A percentile compares a stretch with the other conserved stretches of the same genome.
These are phyloP conservation scores for Erpornis zantholeuca DNA, from an alignment of 2,113 vertebrate genomes.

Conservation along the genomic window DNA sequence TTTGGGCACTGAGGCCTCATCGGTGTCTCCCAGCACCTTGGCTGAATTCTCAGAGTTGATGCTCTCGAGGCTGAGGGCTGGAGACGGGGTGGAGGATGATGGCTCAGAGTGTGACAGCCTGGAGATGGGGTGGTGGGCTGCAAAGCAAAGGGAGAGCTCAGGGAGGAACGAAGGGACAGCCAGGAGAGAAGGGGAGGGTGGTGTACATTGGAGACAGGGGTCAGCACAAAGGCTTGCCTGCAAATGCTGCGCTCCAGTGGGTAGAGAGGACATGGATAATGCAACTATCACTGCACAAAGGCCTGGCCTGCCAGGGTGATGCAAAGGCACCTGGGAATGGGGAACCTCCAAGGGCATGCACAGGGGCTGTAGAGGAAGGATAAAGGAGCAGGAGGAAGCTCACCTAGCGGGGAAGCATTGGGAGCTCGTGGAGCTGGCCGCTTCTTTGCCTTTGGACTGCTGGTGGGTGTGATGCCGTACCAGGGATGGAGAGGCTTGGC, in stretches of 20 bases:
- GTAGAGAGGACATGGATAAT: not conserved
- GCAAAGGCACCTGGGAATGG: not conserved
- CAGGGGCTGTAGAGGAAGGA: not conserved
- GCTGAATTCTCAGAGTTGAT: slow-evolving; percentile 80
- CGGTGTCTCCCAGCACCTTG: slow-evolving; percentile 34
- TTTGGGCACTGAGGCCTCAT: slow-evolving; percentile 69
- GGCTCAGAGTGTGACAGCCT: slow-evolving; percentile 83
- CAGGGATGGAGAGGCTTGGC: slow-evolving; percentile 85
- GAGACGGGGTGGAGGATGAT: slow-evolving; percentile 88
- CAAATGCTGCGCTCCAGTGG: not conserved
- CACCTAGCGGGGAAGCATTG: slow-evolving; percentile 71
- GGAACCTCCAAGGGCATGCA: not conserved
- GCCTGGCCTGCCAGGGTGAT: not conserved
- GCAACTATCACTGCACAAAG: not conserved
- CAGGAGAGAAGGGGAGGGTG: not conserved
- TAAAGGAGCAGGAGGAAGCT: not conserved
- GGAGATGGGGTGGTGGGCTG: slow-evolving; percentile 65
- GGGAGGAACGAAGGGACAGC: not conserved
- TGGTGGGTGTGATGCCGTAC: slow-evolving; percentile 91
- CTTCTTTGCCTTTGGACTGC: slow-evolving; percentile 83
- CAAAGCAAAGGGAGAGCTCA: slow-evolving; percentile 36
- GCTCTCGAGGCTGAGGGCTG: slow-evolving; percentile 91
- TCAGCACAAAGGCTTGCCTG: not conserved
- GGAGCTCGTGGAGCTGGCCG: slow-evolving; percentile 85
- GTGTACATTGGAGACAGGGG: not conserved